Base-by-base conservation (phyloP, 2,888 invertebrate genomes). In the Dichetophora obliterata region DNA sequence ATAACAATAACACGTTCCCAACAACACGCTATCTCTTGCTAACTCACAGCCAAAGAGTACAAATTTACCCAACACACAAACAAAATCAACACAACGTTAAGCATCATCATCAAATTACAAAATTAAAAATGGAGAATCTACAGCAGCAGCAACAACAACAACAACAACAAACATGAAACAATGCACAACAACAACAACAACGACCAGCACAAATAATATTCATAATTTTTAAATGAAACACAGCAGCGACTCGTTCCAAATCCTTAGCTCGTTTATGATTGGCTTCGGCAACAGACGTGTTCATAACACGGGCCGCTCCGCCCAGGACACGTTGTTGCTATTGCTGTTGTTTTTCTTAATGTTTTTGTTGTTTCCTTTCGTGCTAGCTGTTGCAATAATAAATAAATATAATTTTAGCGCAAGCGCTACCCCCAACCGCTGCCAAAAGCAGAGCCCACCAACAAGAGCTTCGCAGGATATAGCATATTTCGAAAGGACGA, bases 341-440 rank as follows among this genome's bases (percentile, higher is more conserved):
- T 48, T 59, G 75, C 68, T 75, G 63, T 68, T 76, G 76, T 77
- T n/a, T n/a, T n/a, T n/a, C n/a, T n/a, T n/a, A n/a, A n/a, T 71
- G 77, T 59, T 48, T 37, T 61, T 68, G 52, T 65, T 75, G 75
- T 61, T 72, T 78, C 59, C 52, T 63, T 43, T 68, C 61, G 50
- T 70, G 77, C 70, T 54, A 73, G 63, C 70, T 80, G 77, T 71
- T 71, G 69, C 72, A 89, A 88, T 88, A 88, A 87, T 88, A 87
- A 89, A 88, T 87, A 88, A 88, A 88, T 86, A 85, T 87, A 88
- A 87, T 87, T 87, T 85, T 84, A 85, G 89, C 89, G 89, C 89
- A 89, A 85, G 89, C 89, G 89, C 85, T 82, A 75, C 80, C 82
- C 82, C 79, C 78, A 74, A 65, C 79, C 80, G 77, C 75, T 78